Evolutionary conservation across 2,797 vertebrate genomes (phyloP), one percentile per base, ranked within the genome.

Genomic region (Sebastolobus alascanus): DNA sequence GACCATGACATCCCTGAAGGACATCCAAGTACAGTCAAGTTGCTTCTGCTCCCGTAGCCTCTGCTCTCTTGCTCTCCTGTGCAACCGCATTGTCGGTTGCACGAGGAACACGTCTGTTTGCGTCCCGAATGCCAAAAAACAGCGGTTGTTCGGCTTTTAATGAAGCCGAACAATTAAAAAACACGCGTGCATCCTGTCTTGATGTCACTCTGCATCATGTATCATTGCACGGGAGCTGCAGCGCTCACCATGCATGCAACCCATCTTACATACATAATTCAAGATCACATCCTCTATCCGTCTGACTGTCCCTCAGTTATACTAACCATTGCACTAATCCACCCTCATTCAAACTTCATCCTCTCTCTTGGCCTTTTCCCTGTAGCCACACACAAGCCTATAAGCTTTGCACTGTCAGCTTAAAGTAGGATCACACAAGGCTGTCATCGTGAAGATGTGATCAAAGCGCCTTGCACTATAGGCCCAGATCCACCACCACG

Each of bases 371-470:
- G 84, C 87, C 84, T 84, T 85, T 83, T 89, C 79, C 84, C 89
- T 81, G 83, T 79, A 90, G 84, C 88, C 82, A 89, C 77, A 84
- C 82, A 86, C 73, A 84, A 83, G 87, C 77, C 82, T 73, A 22
- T 54, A 69, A 87, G 89, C 90, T 89, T 80, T 87, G 83, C 88
- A 82, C 82, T 90, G 91, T 91, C 90, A 92, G 87, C 84, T 92
- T 90, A 84, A 92, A 77, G 86, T n/a, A 79, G 85, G 83, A 94
- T 94, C 93, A 94, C 83, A 88, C 74, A 46, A 75, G 76, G 73
- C 88, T 87, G 88, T 80, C 87, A 85, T 89, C 85, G 69, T 90
- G 84, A 83, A 89, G 84, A 91, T 81, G 87, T 89, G 93, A 96
- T 95, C 92, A 95, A 95, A 95, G 93, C 29, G 2, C 60, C 73